Evolutionary conservation across 2,888 invertebrate species (phyloP).

Genomic region (Sisyra terminalis): DNA sequence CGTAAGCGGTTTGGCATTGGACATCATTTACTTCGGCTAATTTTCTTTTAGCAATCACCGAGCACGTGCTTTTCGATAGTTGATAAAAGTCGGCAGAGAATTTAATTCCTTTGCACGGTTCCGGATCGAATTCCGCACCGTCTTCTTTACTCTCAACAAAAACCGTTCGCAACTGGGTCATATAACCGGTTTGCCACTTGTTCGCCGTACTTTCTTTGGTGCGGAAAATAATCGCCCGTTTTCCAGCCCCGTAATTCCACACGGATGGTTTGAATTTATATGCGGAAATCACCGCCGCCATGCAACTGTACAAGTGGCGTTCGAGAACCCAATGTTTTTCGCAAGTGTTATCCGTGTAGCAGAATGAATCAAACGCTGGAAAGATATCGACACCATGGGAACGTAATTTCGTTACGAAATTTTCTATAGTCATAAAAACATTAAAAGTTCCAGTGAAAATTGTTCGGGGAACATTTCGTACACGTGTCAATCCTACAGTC

Average conservation of each 20-base stretch:
- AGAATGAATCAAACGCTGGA: slow-evolving; percentile 2
- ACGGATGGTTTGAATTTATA: background rate
- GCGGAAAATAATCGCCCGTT: background rate
- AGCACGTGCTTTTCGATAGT: background rate
- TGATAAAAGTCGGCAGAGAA: slow-evolving; percentile 3
- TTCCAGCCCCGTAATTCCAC: background rate
- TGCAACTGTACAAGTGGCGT: slow-evolving; percentile 1
- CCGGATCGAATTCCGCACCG: background rate
- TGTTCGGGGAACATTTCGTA: background rate
- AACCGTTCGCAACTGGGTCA: background rate
- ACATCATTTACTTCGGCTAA: background rate
- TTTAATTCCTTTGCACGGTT: background rate
- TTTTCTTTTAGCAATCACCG: background rate
- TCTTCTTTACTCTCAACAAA: background rate
- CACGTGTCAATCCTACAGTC: background rate
- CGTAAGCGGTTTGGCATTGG: background rate
- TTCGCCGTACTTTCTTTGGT: background rate
- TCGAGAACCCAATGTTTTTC: slow-evolving; percentile 2
- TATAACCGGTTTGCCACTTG: background rate
- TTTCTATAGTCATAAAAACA: background rate
- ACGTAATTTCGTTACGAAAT: background rate
- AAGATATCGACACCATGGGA: slow-evolving; percentile 1
- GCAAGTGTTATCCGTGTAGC: background rate
- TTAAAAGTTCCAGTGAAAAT: background rate
- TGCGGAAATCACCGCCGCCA: background rate